phyloP scores from a whole-genome alignment of 23 tunicate species.

The Ascidia mentula region DNA sequence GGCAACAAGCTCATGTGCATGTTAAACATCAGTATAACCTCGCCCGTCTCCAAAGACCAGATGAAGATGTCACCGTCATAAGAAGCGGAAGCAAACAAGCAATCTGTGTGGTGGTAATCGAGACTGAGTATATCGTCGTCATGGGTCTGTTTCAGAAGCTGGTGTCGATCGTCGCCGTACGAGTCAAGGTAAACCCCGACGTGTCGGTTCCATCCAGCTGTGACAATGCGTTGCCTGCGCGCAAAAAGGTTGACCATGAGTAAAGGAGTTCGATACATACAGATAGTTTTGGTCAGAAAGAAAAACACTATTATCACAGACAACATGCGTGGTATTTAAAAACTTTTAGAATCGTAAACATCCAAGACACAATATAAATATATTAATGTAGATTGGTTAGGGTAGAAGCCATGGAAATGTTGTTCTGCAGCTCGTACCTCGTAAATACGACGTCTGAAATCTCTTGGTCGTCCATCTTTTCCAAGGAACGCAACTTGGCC shows the following conservation, averaged over 20 bases:
- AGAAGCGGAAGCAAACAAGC: constrained; percentile 51
- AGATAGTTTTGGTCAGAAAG: too few species aligned
- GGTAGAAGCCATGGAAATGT: too few species aligned
- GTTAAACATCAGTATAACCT: constrained; percentile 52
- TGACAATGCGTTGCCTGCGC: constrained; percentile 45
- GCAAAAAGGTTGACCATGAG: too few species aligned
- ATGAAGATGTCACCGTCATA: constrained; percentile 82
- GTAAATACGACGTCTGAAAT: constrained; percentile 57
- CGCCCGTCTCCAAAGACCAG: constrained; percentile 64
- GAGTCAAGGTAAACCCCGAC: constrained; percentile 50
- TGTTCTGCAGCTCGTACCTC: constrained; percentile 20
- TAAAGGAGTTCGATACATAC: too few species aligned
- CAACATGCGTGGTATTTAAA: too few species aligned
- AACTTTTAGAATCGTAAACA: too few species aligned
- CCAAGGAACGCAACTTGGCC: constrained; percentile 55
- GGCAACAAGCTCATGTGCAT: constrained; percentile 74
- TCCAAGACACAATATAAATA: too few species aligned
- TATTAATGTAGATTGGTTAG: too few species aligned
- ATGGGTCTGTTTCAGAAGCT: constrained; percentile 43
- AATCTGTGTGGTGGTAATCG: constrained; percentile 53
- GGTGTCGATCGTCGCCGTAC: constrained; percentile 36
- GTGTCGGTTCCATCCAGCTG: constrained; percentile 56
- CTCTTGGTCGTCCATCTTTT: constrained; percentile 48
- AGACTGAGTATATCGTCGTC: constrained; percentile 62
- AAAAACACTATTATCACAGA: too few species aligned